Percentiles rank a stretch among this genome's conserved stretches.
Conservation (phyloP, 2,113 vertebrate species). For the Silurus asotus region DNA sequence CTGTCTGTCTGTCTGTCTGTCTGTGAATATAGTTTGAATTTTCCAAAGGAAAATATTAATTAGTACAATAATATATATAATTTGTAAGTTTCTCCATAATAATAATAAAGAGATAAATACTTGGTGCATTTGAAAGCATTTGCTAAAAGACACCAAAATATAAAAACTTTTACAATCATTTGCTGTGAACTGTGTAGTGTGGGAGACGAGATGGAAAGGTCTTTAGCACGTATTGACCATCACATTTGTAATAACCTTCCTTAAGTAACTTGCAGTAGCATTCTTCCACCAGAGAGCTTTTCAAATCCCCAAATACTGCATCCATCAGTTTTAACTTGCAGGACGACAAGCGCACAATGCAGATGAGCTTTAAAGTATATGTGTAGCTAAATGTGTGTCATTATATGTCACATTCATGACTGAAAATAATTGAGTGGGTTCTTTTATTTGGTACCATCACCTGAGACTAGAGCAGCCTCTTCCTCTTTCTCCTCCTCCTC, state of each 20-base stretch:
- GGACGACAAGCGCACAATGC: background rate
- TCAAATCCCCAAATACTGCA: background rate
- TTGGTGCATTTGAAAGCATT: background rate
- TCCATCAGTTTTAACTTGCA: background rate
- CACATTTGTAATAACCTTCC: background rate
- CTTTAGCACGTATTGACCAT: background rate
- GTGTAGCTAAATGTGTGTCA: background rate
- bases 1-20: too few relatives aligned
- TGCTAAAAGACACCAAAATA: background rate
- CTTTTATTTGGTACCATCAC: conserved; percentile 35
- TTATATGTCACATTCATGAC: background rate
- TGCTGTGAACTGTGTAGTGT: background rate
- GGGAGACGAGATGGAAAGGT: background rate
- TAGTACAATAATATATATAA: background rate
- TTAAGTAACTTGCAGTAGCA: background rate
- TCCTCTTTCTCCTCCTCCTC: conserved; percentile 3
- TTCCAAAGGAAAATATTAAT: background rate
- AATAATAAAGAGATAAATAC: background rate
- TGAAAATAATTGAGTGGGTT: conserved; percentile 29
- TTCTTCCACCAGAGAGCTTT: background rate
- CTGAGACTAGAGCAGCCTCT: background rate
- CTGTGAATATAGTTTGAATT: too few relatives aligned
- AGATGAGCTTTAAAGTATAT: too few relatives aligned
- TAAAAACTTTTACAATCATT: background rate
- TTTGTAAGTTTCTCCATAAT: background rate